Percentiles rank a stretch among this genome's conserved stretches.
phyloP scores from a whole-genome alignment of 2,797 vertebrate genomes.

The Clarias fuscus region DNA sequence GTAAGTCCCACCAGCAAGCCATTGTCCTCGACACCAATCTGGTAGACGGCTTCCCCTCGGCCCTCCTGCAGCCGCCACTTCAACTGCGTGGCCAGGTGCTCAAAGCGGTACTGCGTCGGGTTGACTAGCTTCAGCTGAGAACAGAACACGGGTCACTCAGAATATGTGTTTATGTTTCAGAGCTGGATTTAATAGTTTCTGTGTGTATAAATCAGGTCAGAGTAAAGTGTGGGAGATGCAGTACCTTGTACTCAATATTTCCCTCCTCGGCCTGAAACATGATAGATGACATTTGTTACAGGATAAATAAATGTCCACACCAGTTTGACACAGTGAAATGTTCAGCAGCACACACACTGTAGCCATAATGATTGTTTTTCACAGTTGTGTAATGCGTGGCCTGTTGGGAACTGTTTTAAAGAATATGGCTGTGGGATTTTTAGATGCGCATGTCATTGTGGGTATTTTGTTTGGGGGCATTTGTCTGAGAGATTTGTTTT shows the following conservation, averaged over 20 bases:
- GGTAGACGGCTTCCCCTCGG: conserved; percentile 92
- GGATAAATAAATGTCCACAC: background rate
- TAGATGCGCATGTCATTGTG: background rate
- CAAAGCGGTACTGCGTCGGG: conserved; percentile 93
- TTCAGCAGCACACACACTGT: background rate
- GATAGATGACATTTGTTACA: background rate
- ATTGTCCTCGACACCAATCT: conserved; percentile 96
- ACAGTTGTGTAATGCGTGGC: background rate
- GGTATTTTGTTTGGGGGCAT: background rate
- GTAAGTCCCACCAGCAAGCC: conserved; percentile 92
- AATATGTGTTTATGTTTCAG: background rate
- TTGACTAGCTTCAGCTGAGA: conserved; percentile 92
- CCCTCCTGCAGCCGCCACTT: conserved; percentile 98
- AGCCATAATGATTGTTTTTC: no score
- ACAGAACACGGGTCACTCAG: background rate
- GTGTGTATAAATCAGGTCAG: conserved; percentile 4
- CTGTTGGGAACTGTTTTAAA: background rate
- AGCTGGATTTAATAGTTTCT: background rate
- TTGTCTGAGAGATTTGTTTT: no score
- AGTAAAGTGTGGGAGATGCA: conserved; percentile 25
- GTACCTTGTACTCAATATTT: conserved; percentile 98
- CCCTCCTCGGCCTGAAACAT: conserved; percentile 91
- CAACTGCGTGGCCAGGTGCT: conserved; percentile 95
- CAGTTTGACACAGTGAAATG: background rate
- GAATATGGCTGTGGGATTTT: background rate